Evolutionary conservation across 2,797 vertebrate genomes (phyloP).

Genomic region (Gouania willdenowi): DNA sequence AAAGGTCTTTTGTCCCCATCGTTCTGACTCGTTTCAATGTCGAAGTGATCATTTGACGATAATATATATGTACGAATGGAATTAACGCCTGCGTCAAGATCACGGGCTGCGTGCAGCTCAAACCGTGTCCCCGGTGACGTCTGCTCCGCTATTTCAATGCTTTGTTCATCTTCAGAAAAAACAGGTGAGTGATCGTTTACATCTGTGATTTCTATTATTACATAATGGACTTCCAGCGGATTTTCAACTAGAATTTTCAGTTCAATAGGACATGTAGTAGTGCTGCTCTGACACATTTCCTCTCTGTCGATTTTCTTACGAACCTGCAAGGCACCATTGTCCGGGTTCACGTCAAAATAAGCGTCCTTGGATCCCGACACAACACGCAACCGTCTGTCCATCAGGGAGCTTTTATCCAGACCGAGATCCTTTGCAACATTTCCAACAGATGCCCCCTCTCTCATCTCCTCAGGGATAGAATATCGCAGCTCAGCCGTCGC

Average conservation of each 20-base stretch:
- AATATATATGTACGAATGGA: constrained; percentile 56
- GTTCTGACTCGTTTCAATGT: constrained; percentile 52
- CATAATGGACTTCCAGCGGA: constrained; percentile 52
- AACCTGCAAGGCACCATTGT: constrained; percentile 65
- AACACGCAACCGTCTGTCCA: constrained; percentile 35
- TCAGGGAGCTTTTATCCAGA: constrained; percentile 36
- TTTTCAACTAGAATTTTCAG: constrained; percentile 51
- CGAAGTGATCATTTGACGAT: constrained; percentile 49
- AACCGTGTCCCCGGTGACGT: constrained; percentile 38
- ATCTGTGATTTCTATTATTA: constrained; percentile 40
- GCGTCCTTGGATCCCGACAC: constrained; percentile 12
- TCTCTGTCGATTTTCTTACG: constrained; percentile 70
- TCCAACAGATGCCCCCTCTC: constrained; percentile 67
- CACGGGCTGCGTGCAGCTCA: constrained; percentile 35
- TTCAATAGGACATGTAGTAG: constrained; percentile 55
- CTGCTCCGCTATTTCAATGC: constrained; percentile 49
- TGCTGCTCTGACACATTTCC: constrained; percentile 59
- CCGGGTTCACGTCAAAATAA: constrained; percentile 48
- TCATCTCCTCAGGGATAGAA: constrained; percentile 61
- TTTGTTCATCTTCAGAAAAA: constrained; percentile 34
- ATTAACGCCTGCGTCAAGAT: constrained; percentile 44
- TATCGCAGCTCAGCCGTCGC: constrained; percentile 52
- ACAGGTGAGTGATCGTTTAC: constrained; percentile 53
- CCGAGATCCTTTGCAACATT: constrained; percentile 70
- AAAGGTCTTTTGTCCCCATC: constrained; percentile 57